These are phyloP conservation scores for Hydriomena furcata DNA, from an alignment of 2,888 invertebrate genomes.

Conservation along the genomic window DNA sequence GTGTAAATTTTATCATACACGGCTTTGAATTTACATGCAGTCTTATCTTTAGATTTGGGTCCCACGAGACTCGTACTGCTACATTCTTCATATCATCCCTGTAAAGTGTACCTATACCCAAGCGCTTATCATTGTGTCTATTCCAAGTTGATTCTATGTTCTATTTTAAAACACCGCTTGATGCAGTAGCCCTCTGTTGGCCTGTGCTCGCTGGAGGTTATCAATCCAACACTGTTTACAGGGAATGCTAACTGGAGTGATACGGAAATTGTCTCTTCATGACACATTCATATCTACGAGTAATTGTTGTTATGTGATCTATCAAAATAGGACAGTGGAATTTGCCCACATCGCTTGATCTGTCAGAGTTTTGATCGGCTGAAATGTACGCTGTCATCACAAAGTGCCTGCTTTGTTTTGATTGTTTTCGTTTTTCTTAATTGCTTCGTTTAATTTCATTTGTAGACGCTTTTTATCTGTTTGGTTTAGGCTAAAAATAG, in stretches of 20 bases:
- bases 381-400: constrained; percentile 20
- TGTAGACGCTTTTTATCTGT: constrained; percentile 6
- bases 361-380: constrained; percentile 37
- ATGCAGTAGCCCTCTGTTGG: not conserved
- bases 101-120: not conserved
- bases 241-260: constrained; percentile 40
- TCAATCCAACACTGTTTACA: constrained; percentile 51
- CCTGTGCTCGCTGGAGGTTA: constrained; percentile 48
- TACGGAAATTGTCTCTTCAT: constrained; percentile 57
- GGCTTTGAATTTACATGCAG: no score
- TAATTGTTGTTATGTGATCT: constrained; percentile 42
- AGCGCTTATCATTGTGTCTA: not conserved
- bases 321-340: constrained; percentile 56
- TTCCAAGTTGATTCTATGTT: constrained; percentile 4
- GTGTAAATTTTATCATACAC: no score
- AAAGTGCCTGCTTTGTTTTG: constrained; percentile 18
- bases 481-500: constrained; percentile 2
- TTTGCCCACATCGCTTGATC: constrained; percentile 45
- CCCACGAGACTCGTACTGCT: no score
- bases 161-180: constrained; percentile 15
- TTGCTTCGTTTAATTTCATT: constrained; percentile 16
- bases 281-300: constrained; percentile 38
- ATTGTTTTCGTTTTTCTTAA: constrained; percentile 18
- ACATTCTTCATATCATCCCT: not conserved
- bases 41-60: no score